Base-by-base conservation (phyloP, 2,797 vertebrate genomes). In the Phalloptychus januarius region DNA sequence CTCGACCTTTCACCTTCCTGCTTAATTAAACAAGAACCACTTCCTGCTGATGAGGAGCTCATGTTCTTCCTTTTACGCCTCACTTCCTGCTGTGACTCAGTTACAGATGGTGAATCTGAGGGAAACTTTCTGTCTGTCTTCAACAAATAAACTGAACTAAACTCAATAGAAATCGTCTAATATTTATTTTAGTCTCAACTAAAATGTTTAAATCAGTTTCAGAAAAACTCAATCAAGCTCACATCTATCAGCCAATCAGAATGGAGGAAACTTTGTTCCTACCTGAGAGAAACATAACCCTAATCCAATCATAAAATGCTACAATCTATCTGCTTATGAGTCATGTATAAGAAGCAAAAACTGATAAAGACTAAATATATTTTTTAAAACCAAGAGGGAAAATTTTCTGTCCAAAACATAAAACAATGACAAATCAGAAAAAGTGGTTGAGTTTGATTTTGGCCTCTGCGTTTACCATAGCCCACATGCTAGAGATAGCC, bases 141-240 rank as follows among this genome's bases (percentile, higher is more conserved):
- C 46, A 78, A 82, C 28, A 31, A 20, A 89, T 86, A 92, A 92
- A 89, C 74, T 38, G 2, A 33, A 65, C 8, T n/a, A 50, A 81
- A 56, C 28, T 31, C 45, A 33, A 18, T 1, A 3, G 7, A 44
- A n/a, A 3, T 50, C 45, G 44, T 74, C 7, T 58, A 0, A 20
- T 0, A 7, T 28, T 31, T 38, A 48, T 58, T 38, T 38, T 7
- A 33, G 70, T 70, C 50, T 71, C 28, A 54, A 4, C 2, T 31
- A 52, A 67, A 25, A 23, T 10, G 4, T 7, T 25, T 31, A n/a
- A 28, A 45, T 70, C 69, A 71, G 31, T 1, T 33, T 33, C 0
- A 33, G 31, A 63, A 63, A 36, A 63, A 61, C 3, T 5, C 28
- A 13, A 31, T 0, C 6, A 3, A 58, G 31, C 10, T 58, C n/a